Conservation (phyloP, 1,140 invertebrate species). For the Sarcophaga peregrina region DNA sequence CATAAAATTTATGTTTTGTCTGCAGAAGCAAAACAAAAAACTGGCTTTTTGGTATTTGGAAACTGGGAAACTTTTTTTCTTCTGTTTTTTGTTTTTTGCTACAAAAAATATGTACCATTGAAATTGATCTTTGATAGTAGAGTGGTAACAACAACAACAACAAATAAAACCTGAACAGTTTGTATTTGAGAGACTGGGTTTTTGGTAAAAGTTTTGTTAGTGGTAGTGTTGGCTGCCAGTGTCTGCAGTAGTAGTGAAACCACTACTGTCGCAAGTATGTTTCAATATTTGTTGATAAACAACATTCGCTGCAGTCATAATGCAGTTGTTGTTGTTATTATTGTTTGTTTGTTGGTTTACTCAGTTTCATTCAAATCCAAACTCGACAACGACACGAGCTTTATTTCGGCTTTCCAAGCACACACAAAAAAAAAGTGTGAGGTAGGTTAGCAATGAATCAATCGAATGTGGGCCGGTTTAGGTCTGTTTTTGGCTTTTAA, state of each 20-base stretch:
- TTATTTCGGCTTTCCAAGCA: too few relatives aligned
- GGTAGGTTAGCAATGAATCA: conserved; percentile 29
- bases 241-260: neutral
- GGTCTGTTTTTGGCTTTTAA: neutral
- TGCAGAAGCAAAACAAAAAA: neutral
- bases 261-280: neutral
- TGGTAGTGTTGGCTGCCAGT: neutral
- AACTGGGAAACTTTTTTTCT: neutral
- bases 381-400: neutral
- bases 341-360: neutral
- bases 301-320: neutral
- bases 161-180: neutral
- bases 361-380: neutral
- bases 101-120: conserved; percentile 25
- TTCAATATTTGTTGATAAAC: neutral
- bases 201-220: neutral
- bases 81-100: neutral
- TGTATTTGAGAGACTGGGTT: neutral
- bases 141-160: neutral
- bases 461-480: conserved; percentile 20
- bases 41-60: conserved; percentile 25
- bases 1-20: neutral
- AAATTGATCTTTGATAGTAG: conserved; percentile 28
- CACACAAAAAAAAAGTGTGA: neutral
- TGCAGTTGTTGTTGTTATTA: too few relatives aligned